Base-by-base conservation (phyloP, 2,797 vertebrate species). In the Corythornis leucogaster region DNA sequence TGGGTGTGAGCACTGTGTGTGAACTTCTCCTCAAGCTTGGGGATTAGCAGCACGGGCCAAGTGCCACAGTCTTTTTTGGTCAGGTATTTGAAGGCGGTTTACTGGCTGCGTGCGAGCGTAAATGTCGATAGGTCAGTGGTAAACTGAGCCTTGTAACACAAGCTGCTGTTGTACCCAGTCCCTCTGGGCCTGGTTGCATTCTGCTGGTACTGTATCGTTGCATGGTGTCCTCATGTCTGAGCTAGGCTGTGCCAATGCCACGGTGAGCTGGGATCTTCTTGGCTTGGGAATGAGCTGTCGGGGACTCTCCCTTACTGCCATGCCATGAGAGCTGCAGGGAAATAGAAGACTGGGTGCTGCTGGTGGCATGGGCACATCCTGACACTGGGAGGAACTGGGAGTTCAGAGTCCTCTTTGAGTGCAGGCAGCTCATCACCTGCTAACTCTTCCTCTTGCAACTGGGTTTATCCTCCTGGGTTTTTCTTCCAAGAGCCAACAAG, bases 61-160 rank as follows among this genome's bases (percentile, higher is more conserved):
- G 71, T 40, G 54, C 64, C 73, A 48, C 61, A 21, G 93, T 90
- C 94, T 95, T 92, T 96, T 96, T 93, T 94, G 95, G 90, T 88
- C 88, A 89, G 46, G 59, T 82, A 89, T 93, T 84, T 75, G 67
- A 67, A 78, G 88, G 86, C 14, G 6, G 54, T 88, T 90, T 68
- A 28, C 46, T 5, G 20, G 40, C 92, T 40, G 2, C 7, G 0
- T 22, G 35, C 0, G 4, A 78, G 48, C 15, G 30, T 71, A 94
- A 92, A 87, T 94, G 79, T 89, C 25, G 1, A 75, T 73, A 80
- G 90, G 93, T 92, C 94, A 87, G 53, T 0, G 5, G 91, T 92
- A 96, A 96, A 54, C 43, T 0, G 62, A 96, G 73, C 79, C 66
- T 13, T 80, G 93, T 89, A 94, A 93, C 50, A 51, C 33, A 87